These are phyloP conservation scores for Anadara kagoshimensis DNA, from an alignment of 1,140 invertebrate species.

Conservation along the genomic window DNA sequence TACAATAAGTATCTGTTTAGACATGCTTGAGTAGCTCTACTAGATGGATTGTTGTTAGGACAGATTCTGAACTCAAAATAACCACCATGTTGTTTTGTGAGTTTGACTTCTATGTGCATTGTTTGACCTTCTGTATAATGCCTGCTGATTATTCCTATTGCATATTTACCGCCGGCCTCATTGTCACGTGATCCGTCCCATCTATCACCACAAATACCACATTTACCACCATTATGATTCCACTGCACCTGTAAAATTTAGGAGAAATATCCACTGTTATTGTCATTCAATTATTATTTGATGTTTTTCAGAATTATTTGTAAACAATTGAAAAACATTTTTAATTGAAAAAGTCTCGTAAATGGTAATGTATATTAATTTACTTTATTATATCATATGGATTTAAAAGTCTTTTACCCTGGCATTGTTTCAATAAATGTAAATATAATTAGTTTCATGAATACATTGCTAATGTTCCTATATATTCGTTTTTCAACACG, in stretches of 20 bases:
- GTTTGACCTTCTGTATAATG: conserved; percentile 66
- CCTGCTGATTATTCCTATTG: conserved; percentile 69
- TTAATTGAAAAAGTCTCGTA: no score
- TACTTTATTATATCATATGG: no score
- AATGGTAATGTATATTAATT: no score
- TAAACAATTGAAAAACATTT: no score
- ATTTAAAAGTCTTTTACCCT: no score
- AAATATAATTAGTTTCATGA: no score
- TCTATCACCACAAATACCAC: conserved; percentile 71
- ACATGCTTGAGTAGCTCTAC: conserved; percentile 60
- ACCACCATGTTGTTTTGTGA: conserved; percentile 57
- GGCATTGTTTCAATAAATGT: no score
- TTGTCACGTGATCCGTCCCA: conserved; percentile 68
- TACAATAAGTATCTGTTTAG: conserved; percentile 55
- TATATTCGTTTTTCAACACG: no score
- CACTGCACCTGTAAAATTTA: conserved; percentile 59
- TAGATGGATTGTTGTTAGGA: conserved; percentile 76
- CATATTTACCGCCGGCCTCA: conserved; percentile 73
- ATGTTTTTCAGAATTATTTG: not conserved
- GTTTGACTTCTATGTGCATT: conserved; percentile 46
- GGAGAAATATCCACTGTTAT: not conserved
- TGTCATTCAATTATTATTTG: not conserved
- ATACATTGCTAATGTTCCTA: no score
- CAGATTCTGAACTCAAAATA: conserved; percentile 68
- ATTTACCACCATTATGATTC: conserved; percentile 70